Base-by-base conservation (phyloP, 2,797 vertebrate genomes). In the Fratercula arctica region DNA sequence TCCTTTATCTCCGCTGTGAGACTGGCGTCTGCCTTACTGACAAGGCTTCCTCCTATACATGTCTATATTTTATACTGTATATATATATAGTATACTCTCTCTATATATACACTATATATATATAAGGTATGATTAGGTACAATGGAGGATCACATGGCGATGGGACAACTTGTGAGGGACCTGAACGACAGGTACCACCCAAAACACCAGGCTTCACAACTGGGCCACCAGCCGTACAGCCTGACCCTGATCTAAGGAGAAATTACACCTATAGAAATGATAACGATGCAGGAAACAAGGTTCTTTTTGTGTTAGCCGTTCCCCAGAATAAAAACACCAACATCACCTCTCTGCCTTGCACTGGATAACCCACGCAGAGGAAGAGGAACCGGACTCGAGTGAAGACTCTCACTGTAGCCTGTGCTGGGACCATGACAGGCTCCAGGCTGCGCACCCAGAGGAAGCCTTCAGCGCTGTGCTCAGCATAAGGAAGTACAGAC, bases 281-380 rank as follows among this genome's bases (percentile, higher is more conserved):
- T 26, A 76, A 70, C 1, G 0, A n/a, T 10, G 29, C 9, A 3
- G 63, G 57, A 70, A 89, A 89, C 1, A 0, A 1, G 3, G 18
- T 14, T 66, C 12, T 69, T 80, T 80, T 41, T 39, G 7, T 78
- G 28, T 67, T 12, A 45, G 11, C 29, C 4, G 1, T 33, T 54
- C 46, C 37, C 12, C 63, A 54, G 35, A 94, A 76, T 21, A 28
- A 85, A 80, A 88, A 1, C 35, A 72, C 18, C 21, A 21, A 10
- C 19, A n/a, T 13, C 48, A 25, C 59, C 26, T 35, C 61, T 63
- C 67, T 79, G 46, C 45, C 54, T 77, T 45, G 56, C 20, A 13
- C 16, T 39, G 29, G 50, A 2, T 66, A 69, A 51, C 0, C 3
- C 57, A 16, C 0, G 6, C 25, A 70, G 91, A 53, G 17, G 48